phyloP scores from a whole-genome alignment of 2,797 vertebrate species.

The Oryzias sinensis region DNA sequence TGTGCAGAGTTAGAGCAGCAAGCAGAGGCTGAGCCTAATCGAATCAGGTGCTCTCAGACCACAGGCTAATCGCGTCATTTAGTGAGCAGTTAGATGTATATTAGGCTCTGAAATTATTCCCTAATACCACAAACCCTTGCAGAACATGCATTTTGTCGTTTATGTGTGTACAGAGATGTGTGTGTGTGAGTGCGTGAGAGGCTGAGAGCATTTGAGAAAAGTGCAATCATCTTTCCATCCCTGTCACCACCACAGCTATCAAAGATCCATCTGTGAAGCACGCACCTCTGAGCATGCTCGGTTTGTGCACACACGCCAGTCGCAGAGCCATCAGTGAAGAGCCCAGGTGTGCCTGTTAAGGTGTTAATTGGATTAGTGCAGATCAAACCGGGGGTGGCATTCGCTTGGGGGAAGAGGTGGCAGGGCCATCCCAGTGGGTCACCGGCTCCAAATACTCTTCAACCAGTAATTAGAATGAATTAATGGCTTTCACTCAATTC shows the following conservation, averaged over 20 bases:
- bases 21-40: constrained; percentile 66
- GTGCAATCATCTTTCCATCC: constrained; percentile 56
- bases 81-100: constrained; percentile 70
- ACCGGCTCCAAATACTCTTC: constrained; percentile 46
- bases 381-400: constrained; percentile 72
- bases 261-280: constrained; percentile 76
- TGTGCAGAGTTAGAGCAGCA: constrained; percentile 63
- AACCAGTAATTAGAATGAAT: constrained; percentile 67
- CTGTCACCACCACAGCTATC: constrained; percentile 67
- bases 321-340: constrained; percentile 60
- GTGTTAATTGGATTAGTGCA: constrained; percentile 80
- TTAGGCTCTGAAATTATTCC: constrained; percentile 62
- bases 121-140: constrained; percentile 43
- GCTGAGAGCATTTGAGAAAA: constrained; percentile 46
- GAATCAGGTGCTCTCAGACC: constrained; percentile 78
- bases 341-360: constrained; percentile 81
- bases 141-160: constrained; percentile 26
- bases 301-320: constrained; percentile 10
- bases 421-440: constrained; percentile 49
- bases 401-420: constrained; percentile 63
- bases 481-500: constrained; percentile 45
- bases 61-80: constrained; percentile 77
- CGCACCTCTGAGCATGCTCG: not conserved
- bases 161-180: constrained; percentile 11
- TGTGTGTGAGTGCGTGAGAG: constrained; percentile 7